These are phyloP conservation scores for Drosophila subquinaria DNA, from an alignment of 2,888 invertebrate species.

Conservation along the genomic window DNA sequence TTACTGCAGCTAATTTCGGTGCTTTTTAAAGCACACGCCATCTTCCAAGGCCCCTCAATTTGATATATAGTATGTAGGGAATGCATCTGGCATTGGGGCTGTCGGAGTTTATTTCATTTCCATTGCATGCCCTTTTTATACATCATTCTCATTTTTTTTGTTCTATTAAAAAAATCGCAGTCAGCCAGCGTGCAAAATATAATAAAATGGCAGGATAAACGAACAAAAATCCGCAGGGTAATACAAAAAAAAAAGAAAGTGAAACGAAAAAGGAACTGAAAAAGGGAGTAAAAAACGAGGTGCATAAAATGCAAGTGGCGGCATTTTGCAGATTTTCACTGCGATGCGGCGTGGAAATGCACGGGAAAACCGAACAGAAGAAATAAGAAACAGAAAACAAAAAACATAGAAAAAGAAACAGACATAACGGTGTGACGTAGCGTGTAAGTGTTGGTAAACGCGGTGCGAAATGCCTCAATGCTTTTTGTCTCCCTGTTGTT, in stretches of 20 bases:
- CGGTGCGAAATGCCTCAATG: constrained; percentile 59
- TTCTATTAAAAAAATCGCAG: constrained; percentile 55
- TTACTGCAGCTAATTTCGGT: constrained; percentile 67
- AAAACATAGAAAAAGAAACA: constrained; percentile 20
- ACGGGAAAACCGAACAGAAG: constrained; percentile 43
- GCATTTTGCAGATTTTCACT: constrained; percentile 62
- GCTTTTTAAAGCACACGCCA: constrained; percentile 44
- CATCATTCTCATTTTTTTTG: constrained; percentile 25
- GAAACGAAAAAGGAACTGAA: constrained; percentile 22
- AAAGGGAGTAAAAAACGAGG: constrained; percentile 18
- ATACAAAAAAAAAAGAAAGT: background rate
- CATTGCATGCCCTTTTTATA: constrained; percentile 64
- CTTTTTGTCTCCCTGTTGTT: constrained; percentile 49
- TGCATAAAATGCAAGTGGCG: constrained; percentile 69
- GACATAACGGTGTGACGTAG: constrained; percentile 44
- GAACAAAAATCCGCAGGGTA: constrained; percentile 5
- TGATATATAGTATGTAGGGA: constrained; percentile 21
- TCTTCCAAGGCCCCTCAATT: constrained; percentile 26
- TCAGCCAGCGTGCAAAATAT: constrained; percentile 31
- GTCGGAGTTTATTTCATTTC: constrained; percentile 66
- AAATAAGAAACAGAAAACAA: constrained; percentile 7
- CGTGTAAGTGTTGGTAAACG: constrained; percentile 77
- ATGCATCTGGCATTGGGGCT: constrained; percentile 38
- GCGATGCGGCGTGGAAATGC: constrained; percentile 63
- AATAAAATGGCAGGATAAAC: constrained; percentile 53